These are phyloP conservation scores for Penaeus japonicus DNA, from an alignment of 1,140 invertebrate genomes.

Conservation along the genomic window DNA sequence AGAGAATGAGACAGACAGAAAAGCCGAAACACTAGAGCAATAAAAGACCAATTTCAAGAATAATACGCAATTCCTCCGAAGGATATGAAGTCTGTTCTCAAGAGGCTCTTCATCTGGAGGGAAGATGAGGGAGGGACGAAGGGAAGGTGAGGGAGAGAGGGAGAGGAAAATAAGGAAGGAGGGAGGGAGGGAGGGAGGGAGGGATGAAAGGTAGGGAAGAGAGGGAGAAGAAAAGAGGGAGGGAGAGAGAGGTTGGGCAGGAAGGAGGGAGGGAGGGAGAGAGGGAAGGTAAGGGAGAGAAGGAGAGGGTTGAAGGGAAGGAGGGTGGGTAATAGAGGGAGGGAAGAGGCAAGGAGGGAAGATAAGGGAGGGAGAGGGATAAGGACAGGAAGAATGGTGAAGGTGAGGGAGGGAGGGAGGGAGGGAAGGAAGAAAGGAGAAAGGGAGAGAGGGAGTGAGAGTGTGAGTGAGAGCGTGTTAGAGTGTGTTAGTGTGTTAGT, in stretches of 20 bases:
- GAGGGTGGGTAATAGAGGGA: no score
- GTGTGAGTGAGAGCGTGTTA: background rate
- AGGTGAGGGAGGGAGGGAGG: background rate
- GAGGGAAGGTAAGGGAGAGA: background rate
- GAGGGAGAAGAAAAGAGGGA: background rate
- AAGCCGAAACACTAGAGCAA: no score
- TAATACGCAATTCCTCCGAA: no score
- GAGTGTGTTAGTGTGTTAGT: no score
- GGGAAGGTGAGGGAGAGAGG: background rate
- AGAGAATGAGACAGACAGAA: no score
- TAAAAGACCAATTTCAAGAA: no score
- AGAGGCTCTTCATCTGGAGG: no score
- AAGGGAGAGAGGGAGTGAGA: conserved; percentile 1
- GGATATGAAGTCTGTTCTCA: no score
- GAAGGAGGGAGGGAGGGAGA: background rate
- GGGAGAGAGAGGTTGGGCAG: background rate
- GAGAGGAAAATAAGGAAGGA: background rate
- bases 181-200: background rate
- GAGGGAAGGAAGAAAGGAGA: background rate
- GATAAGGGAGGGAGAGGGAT: background rate
- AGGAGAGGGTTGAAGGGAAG: background rate
- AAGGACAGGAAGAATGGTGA: background rate
- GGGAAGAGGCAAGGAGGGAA: background rate
- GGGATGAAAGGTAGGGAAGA: background rate
- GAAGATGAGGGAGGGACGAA: background rate